Evolutionary conservation across 1,140 invertebrate genomes (phyloP).

Genomic region (Sinonovacula constricta): DNA sequence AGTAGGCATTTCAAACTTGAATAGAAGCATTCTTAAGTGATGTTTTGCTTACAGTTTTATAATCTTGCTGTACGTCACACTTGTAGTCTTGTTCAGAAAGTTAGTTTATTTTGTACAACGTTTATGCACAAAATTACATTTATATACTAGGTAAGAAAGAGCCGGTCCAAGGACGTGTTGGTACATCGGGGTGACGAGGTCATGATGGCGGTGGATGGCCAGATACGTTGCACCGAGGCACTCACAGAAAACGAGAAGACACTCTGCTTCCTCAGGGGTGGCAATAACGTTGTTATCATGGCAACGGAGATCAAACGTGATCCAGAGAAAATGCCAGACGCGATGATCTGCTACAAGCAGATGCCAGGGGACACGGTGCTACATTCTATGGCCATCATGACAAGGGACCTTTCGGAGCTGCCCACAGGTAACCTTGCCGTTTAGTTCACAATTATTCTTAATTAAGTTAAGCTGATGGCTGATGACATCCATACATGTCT

Average conservation of each 20-base stretch:
- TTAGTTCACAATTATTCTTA: no score
- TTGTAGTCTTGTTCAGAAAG: no score
- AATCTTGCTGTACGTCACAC: no score
- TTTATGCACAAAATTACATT: no score
- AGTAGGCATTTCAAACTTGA: no score
- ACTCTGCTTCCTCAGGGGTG: slow-evolving; percentile 51
- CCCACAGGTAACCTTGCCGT: slow-evolving; percentile 44
- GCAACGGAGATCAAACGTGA: slow-evolving; percentile 58
- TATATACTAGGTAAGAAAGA: slow-evolving; percentile 55
- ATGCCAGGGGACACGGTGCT: slow-evolving; percentile 10
- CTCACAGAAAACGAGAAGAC: slow-evolving; percentile 46
- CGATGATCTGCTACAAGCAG: slow-evolving; percentile 51
- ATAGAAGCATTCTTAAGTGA: no score
- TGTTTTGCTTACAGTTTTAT: no score
- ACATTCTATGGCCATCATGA: slow-evolving; percentile 56
- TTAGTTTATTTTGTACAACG: no score
- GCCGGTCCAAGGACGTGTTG: slow-evolving; percentile 56
- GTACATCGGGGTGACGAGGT: slow-evolving; percentile 50
- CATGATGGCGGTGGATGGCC: slow-evolving; percentile 54
- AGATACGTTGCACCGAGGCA: slow-evolving; percentile 51
- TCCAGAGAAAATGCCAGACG: slow-evolving; percentile 58
- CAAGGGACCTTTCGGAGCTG: slow-evolving; percentile 56
- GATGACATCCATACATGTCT: no score
- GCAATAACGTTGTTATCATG: slow-evolving; percentile 55
- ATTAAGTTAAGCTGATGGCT: no score